Percentiles rank a stretch among this genome's conserved stretches.
These are phyloP conservation scores for Drosophila borborema DNA, from an alignment of 2,888 invertebrate species.

Conservation along the genomic window DNA sequence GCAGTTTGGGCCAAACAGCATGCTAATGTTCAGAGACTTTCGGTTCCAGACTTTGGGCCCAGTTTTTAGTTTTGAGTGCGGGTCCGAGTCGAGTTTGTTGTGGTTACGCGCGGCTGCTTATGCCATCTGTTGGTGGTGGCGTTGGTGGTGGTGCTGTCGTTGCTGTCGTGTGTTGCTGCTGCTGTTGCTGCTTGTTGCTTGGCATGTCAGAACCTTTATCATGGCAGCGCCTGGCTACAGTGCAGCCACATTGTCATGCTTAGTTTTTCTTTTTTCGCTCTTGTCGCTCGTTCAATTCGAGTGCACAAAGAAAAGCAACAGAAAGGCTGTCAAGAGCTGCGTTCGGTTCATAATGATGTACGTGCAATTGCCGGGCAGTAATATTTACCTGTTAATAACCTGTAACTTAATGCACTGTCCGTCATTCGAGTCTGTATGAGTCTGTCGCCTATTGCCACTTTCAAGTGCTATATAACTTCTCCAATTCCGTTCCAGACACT, in stretches of 20 bases:
- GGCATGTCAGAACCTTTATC: conserved; percentile 78
- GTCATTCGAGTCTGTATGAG: conserved; percentile 13
- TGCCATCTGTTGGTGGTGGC: conserved; percentile 24
- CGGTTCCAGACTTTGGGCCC: conserved; percentile 36
- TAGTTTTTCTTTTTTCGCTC: conserved; percentile 16
- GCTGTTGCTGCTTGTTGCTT: conserved; percentile 26
- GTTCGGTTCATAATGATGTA: conserved; percentile 45
- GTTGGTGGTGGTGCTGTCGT: conserved; percentile 21
- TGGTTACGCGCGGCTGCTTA: conserved; percentile 72
- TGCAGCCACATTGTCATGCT: conserved; percentile 55
- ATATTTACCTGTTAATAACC: conserved; percentile 75
- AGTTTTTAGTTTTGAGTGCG: conserved; percentile 20
- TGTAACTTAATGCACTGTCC: conserved; percentile 71
- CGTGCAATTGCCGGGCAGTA: conserved; percentile 31
- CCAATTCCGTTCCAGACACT: conserved; percentile 64
- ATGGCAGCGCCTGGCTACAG: conserved; percentile 37
- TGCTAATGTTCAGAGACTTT: conserved; percentile 57
- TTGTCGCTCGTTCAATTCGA: conserved; percentile 78
- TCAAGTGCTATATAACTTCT: conserved; percentile 21
- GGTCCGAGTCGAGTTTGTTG: conserved; percentile 42
- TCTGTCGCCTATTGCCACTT: conserved; percentile 50
- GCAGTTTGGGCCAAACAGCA: conserved; percentile 52
- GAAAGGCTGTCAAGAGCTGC: conserved; percentile 27
- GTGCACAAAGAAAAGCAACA: conserved; percentile 77
- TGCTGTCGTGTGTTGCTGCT: conserved; percentile 21